phyloP scores from a whole-genome alignment of 2,888 invertebrate species.

The Desoria tigrina region DNA sequence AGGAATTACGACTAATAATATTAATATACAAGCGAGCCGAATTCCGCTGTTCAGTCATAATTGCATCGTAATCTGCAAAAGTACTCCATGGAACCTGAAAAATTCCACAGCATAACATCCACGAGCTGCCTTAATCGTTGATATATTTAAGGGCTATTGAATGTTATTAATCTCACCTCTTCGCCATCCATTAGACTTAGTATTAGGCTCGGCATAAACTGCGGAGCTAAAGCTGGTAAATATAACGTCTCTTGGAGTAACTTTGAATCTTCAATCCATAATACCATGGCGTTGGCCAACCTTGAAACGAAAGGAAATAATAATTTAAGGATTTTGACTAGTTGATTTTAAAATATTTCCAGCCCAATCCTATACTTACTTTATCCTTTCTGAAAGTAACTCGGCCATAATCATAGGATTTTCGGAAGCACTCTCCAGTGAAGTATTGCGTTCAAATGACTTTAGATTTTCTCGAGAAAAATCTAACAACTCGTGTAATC shows the following conservation, averaged over 20 bases:
- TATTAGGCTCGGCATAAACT: constrained; percentile 70
- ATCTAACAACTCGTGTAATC: constrained; percentile 66
- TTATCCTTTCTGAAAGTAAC: constrained; percentile 55
- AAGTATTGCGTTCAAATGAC: constrained; percentile 54
- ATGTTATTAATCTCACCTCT: constrained; percentile 28
- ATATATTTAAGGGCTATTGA: neutral
- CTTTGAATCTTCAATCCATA: constrained; percentile 78
- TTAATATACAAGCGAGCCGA: constrained; percentile 34
- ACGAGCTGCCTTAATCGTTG: neutral
- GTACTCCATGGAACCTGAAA: constrained; percentile 46
- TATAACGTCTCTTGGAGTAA: constrained; percentile 69
- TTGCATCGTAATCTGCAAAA: constrained; percentile 41
- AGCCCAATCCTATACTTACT: no score
- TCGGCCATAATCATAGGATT: constrained; percentile 42
- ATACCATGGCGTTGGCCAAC: constrained; percentile 65
- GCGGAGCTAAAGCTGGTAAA: constrained; percentile 70
- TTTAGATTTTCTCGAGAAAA: constrained; percentile 61
- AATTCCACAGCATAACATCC: constrained; percentile 32
- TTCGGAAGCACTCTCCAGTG: constrained; percentile 36
- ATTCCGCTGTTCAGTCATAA: constrained; percentile 24
- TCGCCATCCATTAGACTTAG: constrained; percentile 64
- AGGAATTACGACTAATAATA: constrained; percentile 34
- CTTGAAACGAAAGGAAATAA: constrained; percentile 55
- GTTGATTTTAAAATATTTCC: no score
- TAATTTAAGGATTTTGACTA: no score